These are phyloP conservation scores for Neosilurus hyrtlii DNA, from an alignment of 2,797 vertebrate species.

Conservation along the genomic window DNA sequence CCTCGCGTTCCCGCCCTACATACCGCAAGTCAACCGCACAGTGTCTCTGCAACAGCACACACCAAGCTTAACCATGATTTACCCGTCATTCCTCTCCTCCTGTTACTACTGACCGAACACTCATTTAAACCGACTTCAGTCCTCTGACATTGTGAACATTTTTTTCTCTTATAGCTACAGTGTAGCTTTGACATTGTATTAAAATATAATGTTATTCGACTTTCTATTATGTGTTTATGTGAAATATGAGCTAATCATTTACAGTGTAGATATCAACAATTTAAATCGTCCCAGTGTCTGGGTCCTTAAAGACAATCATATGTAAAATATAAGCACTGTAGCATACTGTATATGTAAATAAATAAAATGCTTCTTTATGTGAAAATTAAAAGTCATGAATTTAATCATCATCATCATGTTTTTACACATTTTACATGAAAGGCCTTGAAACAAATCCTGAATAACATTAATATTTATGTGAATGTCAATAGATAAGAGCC, in stretches of 20 bases:
- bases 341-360: slow-evolving; percentile 38
- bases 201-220: neutral
- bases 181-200: neutral
- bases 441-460: neutral
- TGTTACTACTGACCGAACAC: slow-evolving; percentile 54
- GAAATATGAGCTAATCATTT: neutral
- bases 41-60: slow-evolving; percentile 21
- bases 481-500: neutral
- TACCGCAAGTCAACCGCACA: slow-evolving; percentile 46
- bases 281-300: slow-evolving; percentile 25
- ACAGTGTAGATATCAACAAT: neutral
- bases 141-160: neutral
- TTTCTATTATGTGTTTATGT: neutral
- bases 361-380: slow-evolving; percentile 36
- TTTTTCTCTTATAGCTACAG: neutral
- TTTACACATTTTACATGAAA: neutral
- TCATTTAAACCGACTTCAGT: neutral
- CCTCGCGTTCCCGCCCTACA: slow-evolving; percentile 41
- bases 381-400: slow-evolving; percentile 20
- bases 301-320: slow-evolving; percentile 40
- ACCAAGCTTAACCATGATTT: slow-evolving; percentile 33
- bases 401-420: no score
- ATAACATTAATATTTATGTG: neutral
- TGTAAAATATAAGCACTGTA: slow-evolving; percentile 55
- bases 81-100: slow-evolving; percentile 37